Evolutionary conservation across 1,140 invertebrate species (phyloP).

Genomic region (Drosophila burlai): DNA sequence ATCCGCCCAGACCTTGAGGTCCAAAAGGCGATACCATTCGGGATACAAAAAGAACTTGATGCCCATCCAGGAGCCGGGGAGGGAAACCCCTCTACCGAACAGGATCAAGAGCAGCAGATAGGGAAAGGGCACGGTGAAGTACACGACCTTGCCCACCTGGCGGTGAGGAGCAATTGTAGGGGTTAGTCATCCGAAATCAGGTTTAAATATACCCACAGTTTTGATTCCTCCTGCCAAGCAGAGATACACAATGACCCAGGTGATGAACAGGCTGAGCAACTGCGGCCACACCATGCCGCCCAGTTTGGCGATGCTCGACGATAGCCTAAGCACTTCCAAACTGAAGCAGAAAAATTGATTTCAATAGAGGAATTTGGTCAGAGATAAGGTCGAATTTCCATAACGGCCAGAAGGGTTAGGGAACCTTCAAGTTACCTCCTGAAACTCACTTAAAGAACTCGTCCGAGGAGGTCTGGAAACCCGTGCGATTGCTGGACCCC

Average conservation of each 20-base stretch:
- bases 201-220: slow-evolving; percentile 85
- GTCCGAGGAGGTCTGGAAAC: slow-evolving; percentile 89
- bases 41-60: slow-evolving; percentile 94
- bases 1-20: slow-evolving; percentile 94
- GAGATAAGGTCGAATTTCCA: background rate
- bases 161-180: too few relatives aligned
- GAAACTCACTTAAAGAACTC: slow-evolving; percentile 93
- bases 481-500: background rate
- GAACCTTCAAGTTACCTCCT: background rate
- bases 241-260: slow-evolving; percentile 92
- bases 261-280: slow-evolving; percentile 88
- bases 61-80: slow-evolving; percentile 91
- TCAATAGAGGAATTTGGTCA: background rate
- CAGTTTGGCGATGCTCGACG: slow-evolving; percentile 88
- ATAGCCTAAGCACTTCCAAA: slow-evolving; percentile 89
- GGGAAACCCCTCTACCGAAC: slow-evolving; percentile 90
- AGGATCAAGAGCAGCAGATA: slow-evolving; percentile 92
- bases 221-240: slow-evolving; percentile 93
- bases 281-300: slow-evolving; percentile 91
- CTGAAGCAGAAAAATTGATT: slow-evolving; percentile 84
- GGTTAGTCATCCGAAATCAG: background rate
- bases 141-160: slow-evolving; percentile 89
- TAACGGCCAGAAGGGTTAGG: background rate
- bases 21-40: slow-evolving; percentile 90
- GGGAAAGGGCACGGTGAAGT: slow-evolving; percentile 94